Base-by-base conservation (phyloP, 2,113 vertebrate genomes). In the Periophthalmus modestus region DNA sequence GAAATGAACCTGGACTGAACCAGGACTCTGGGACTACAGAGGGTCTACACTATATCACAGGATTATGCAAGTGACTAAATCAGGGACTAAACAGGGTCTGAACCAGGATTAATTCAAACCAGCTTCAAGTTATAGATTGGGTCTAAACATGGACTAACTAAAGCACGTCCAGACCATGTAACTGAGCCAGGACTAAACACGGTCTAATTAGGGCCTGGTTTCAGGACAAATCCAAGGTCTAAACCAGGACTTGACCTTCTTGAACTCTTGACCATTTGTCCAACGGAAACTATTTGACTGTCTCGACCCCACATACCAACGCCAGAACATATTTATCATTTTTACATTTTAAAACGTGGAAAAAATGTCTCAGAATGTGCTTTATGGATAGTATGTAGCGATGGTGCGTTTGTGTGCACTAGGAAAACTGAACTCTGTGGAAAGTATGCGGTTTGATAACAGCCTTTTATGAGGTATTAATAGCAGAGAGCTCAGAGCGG, bases 381-480 rank as follows among this genome's bases (percentile, higher is more conserved):
- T 65, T 65, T 65, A 43, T 3, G 62, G 34, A 18, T 19, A 36
- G 21, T 36, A n/a, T n/a, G 34, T 11, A 39, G 62, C 10, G 34
- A n/a, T 11, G 33, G 62, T 65, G 62, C 23, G 57, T 59, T 65
- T 11, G 62, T 39, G 62, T 65, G 33, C 18, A 11, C 16, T 36
- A 7, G 62, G 62, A 36, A 65, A 39, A n/a, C 62, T 21, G 62
- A 19, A 13, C 16, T 36, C 33, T 65, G 62, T 65, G 62, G 62
- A 65, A 65, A 65, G 34, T 65, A 65, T 65, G 62, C 15, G 34
- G 36, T 39, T 65, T 65, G 62, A 65, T 65, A 65, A 65, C 62
- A 65, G 34, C 33, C 62, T 65, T 65, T 65, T 65, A 65, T 65
- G 62, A 65, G 62, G 62, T 65, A 65, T 65, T 65, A 65, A 65